phyloP scores from a whole-genome alignment of 2,113 vertebrate species.

The Fregetta grallaria region DNA sequence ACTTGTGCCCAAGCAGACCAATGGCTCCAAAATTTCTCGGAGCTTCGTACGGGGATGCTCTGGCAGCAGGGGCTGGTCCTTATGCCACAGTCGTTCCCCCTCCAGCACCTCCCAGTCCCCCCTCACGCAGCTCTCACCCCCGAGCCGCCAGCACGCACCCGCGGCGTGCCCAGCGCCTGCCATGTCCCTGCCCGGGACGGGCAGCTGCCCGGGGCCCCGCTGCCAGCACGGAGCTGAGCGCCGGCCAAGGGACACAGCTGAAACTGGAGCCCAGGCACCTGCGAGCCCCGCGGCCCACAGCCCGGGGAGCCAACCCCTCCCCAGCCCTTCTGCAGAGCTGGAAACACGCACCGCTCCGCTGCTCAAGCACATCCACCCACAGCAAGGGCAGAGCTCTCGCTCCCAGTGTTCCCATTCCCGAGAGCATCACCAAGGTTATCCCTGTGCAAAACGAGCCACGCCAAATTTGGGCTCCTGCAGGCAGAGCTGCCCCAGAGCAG shows the following conservation, averaged over 20 bases:
- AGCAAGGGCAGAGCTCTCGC: not conserved
- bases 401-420: accelerated
- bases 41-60: accelerated
- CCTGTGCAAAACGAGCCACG: accelerated
- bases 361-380: not conserved
- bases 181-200: not conserved
- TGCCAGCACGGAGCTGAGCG: not conserved
- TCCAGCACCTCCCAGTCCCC: not conserved
- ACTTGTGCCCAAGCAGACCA: not conserved
- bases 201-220: not conserved
- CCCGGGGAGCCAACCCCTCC: not conserved
- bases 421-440: not conserved
- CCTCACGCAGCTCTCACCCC: not conserved
- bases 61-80: not conserved
- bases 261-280: not conserved
- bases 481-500: not conserved
- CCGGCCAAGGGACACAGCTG: not conserved
- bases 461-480: accelerated
- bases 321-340: not conserved
- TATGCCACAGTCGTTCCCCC: accelerated
- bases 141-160: not conserved
- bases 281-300: not conserved
- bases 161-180: not conserved
- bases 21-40: not conserved
- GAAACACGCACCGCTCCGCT: not conserved